Evolutionary conservation across 1,140 invertebrate genomes (phyloP), one percentile per base, ranked within the genome.

Genomic region (Mesaphorura yosii): DNA sequence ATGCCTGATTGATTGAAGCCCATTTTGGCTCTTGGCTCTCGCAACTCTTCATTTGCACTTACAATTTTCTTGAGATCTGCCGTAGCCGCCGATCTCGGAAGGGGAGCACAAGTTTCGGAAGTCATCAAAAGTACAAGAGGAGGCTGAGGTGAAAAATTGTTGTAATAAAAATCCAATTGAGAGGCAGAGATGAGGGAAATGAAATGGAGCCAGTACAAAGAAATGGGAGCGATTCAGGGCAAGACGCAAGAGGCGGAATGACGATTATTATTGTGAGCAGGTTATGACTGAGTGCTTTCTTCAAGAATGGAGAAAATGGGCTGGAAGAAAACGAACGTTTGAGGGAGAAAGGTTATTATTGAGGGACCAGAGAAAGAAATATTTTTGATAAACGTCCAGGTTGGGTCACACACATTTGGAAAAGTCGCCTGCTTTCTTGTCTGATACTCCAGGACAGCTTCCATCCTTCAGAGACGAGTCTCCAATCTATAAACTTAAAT

Each of bases 141-240:
- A 46, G 7, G 22, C 44, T 29, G 38, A 46, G 39, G 51, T 52
- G 51, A 52, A 52, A 52, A 52, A 52, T 52, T 41, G 28, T 44
- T 34, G 51, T 52, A 27, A 44, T 52, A 52, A 52, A 52, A 52
- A 52, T 52, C 51, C 51, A 52, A 52, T 52, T 52, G 27, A 44
- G 31, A 34, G 46, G n/a, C n/a, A n/a, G n/a, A n/a, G n/a, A 34
- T 34, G 31, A 34, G n/a, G 31, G 31, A 34, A 10, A n/a, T 34
- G 31, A n/a, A 34, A 34, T 34, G 31, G 31, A 34, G 31, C n/a
- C n/a, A n/a, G n/a, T n/a, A n/a, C n/a, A n/a, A n/a, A n/a, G n/a
- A n/a, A n/a, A n/a, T n/a, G n/a, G n/a, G n/a, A n/a, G n/a, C n/a
- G n/a, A n/a, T n/a, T n/a, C n/a, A n/a, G n/a, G n/a, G n/a, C n/a